These are phyloP conservation scores for Bungarus multicinctus DNA, from an alignment of 2,113 vertebrate genomes.

Conservation along the genomic window DNA sequence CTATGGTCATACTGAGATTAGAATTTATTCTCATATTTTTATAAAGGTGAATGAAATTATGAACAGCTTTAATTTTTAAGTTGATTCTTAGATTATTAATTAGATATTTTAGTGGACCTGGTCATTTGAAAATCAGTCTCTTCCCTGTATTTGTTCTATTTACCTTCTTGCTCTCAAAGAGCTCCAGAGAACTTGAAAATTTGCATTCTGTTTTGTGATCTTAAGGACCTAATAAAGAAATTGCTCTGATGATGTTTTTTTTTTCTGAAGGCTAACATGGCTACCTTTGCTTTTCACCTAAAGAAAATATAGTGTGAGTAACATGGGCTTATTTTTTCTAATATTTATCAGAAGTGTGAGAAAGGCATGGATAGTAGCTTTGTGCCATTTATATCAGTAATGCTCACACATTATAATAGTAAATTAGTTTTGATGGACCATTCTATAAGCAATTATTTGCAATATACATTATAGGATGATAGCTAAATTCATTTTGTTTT, in stretches of 20 bases:
- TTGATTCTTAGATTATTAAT: background rate
- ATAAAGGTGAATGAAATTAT: background rate
- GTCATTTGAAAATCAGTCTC: background rate
- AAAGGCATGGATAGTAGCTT: background rate
- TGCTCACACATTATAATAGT: background rate
- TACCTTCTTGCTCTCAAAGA: background rate
- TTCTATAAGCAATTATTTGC: background rate
- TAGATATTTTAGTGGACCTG: background rate
- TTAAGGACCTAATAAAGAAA: background rate
- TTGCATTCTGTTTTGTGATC: background rate
- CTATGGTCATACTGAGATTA: background rate
- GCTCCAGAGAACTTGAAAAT: background rate
- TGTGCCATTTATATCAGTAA: background rate
- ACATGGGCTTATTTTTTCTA: background rate
- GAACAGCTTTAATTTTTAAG: background rate
- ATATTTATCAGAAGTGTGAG: background rate
- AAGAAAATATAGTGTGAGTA: background rate
- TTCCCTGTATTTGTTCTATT: background rate
- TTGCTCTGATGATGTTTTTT: background rate
- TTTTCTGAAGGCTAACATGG: background rate
- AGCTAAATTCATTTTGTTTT: background rate
- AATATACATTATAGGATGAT: background rate
- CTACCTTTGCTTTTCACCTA: background rate
- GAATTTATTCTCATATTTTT: background rate
- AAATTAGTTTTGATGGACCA: background rate